Evolutionary conservation across 2,113 vertebrate species (phyloP).

Genomic region (Illadopsis cleaveri): DNA sequence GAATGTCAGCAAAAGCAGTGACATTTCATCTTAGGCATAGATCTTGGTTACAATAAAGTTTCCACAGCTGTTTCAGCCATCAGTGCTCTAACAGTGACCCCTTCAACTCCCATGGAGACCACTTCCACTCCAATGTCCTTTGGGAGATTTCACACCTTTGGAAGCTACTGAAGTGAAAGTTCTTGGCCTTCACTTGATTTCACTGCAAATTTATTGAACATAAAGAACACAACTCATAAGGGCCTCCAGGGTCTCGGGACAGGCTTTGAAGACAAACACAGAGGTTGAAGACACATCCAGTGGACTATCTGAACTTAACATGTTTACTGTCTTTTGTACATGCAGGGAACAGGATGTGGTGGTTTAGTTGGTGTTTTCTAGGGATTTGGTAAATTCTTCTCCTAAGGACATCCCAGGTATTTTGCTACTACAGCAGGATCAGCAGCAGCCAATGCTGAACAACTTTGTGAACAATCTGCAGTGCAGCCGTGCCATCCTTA

Average conservation of each 20-base stretch:
- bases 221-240: not conserved
- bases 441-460: not conserved
- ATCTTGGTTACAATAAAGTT: not conserved
- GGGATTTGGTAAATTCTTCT: not conserved
- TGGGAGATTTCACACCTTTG: conserved; percentile 22
- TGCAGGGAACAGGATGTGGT: not conserved
- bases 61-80: not conserved
- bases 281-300: not conserved
- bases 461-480: not conserved
- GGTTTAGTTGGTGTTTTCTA: not conserved
- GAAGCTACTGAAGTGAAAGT: conserved; percentile 22
- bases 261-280: not conserved
- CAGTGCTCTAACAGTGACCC: not conserved
- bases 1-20: conserved; percentile 6
- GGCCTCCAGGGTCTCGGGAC: not conserved
- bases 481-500: not conserved
- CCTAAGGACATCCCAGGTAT: not conserved
- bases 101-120: not conserved
- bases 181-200: not conserved
- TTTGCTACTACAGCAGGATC: not conserved
- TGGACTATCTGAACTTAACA: not conserved
- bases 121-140: not conserved
- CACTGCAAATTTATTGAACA: not conserved
- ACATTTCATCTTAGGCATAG: not conserved
- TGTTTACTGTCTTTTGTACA: not conserved